Conservation (phyloP, 2,113 vertebrate species). For the Upupa epops region DNA sequence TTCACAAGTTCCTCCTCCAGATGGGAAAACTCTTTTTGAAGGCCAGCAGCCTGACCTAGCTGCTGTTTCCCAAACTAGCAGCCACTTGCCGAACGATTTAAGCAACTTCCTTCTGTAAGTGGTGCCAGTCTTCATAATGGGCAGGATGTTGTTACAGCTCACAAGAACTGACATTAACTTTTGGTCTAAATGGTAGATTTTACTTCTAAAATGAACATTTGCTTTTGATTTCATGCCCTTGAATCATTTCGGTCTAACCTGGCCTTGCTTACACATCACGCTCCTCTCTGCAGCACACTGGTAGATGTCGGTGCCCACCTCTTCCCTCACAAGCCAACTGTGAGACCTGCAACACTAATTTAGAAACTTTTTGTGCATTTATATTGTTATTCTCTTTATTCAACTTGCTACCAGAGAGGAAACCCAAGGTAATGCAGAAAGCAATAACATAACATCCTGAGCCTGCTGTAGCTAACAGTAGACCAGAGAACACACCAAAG, state of each 20-base stretch:
- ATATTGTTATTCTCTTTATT: not conserved
- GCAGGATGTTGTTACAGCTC: not conserved
- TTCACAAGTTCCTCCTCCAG: not conserved
- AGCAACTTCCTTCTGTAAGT: not conserved
- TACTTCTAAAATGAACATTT: not conserved
- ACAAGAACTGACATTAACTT: slow-evolving; percentile 21
- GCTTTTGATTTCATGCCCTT: not conserved
- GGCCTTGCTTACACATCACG: not conserved
- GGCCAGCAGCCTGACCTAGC: not conserved
- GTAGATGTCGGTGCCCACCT: not conserved
- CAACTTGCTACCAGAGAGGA: not conserved
- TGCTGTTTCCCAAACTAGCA: slow-evolving; percentile 1
- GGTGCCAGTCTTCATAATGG: not conserved
- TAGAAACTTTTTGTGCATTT: not conserved
- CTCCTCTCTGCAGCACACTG: not conserved
- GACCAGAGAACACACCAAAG: not conserved
- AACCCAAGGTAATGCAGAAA: not conserved
- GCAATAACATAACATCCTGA: fast-evolving
- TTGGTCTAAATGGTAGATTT: not conserved
- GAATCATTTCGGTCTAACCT: not conserved
- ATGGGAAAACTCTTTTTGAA: not conserved
- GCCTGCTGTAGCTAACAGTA: not conserved
- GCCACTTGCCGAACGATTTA: not conserved
- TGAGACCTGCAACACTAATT: not conserved
- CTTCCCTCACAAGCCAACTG: not conserved